A percentile compares a stretch with the other conserved stretches of the same genome.
Evolutionary conservation across 2,113 vertebrate genomes (phyloP).

Genomic region (Gila orcuttii): DNA sequence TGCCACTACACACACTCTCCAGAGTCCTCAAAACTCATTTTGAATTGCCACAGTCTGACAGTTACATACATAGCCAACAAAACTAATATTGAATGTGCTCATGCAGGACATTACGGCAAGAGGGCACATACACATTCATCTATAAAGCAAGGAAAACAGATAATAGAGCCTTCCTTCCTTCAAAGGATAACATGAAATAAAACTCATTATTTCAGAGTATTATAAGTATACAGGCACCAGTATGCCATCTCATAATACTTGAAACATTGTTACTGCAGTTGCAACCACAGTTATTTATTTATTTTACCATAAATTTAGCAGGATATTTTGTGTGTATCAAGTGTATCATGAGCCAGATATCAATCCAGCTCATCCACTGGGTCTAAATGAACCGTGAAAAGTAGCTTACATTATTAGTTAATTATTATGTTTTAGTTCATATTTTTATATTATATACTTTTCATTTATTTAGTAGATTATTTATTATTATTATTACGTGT

Average conservation of each 20-base stretch:
- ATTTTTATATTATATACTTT: no score
- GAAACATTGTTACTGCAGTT: no score
- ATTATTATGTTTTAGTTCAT: no score
- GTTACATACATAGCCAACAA: constrained; percentile 36
- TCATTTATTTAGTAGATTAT: not conserved
- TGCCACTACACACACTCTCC: constrained; percentile 31
- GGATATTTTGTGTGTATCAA: no score
- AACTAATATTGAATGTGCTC: constrained; percentile 17
- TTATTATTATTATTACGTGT: not conserved
- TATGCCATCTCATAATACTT: no score
- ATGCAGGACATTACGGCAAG: not conserved
- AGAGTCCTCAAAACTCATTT: constrained; percentile 50
- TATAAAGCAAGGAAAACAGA: not conserved
- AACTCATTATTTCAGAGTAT: not conserved
- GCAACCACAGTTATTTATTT: not conserved
- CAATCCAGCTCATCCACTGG: no score
- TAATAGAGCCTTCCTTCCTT: not conserved
- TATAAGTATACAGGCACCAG: no score
- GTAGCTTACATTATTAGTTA: no score
- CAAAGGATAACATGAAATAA: not conserved
- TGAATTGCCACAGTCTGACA: constrained; percentile 45
- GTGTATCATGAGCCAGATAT: no score
- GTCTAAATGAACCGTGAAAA: no score
- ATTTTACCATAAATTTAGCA: not conserved
- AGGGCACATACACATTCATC: not conserved